Percentiles rank a stretch among this genome's conserved stretches.
Conservation (phyloP, 2,888 invertebrate genomes). For the Taenaris catops region DNA sequence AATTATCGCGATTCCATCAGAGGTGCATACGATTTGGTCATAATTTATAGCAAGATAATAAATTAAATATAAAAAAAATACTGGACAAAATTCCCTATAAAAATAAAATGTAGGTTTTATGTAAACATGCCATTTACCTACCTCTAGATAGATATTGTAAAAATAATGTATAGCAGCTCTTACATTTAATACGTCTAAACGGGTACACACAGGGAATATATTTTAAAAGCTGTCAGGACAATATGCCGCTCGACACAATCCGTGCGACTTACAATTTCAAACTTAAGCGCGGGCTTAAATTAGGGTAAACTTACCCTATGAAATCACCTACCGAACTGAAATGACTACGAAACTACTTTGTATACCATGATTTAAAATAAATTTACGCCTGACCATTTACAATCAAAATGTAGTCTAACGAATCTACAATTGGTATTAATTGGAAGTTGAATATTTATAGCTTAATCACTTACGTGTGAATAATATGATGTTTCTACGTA, state of each 20-base stretch:
- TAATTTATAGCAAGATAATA: no score
- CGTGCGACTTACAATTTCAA: conserved; percentile 45
- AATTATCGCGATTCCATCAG: no score
- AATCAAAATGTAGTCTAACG: conserved; percentile 24
- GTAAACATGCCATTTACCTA: no score
- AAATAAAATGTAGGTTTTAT: no score
- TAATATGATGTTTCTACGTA: conserved; percentile 25
- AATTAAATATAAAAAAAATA: no score
- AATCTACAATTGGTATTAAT: conserved; percentile 31
- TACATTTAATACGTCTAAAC: conserved; percentile 28
- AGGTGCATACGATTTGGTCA: no score
- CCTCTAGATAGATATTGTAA: no score
- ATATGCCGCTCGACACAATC: conserved; percentile 52
- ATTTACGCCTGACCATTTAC: conserved; percentile 17
- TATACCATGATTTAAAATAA: conserved; percentile 26
- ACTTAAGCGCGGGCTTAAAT: conserved; percentile 58
- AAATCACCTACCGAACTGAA: conserved; percentile 31
- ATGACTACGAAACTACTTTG: conserved; percentile 47
- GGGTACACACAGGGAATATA: conserved; percentile 50
- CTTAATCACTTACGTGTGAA: conserved; percentile 33
- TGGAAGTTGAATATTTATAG: conserved; percentile 26
- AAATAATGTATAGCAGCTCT: background rate
- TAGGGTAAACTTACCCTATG: conserved; percentile 53
- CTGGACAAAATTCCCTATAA: no score
- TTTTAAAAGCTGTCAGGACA: conserved; percentile 72